A percentile compares a stretch with the other conserved stretches of the same genome.
These are phyloP conservation scores for Phalacrocorax brasilianus DNA, from an alignment of 2,113 vertebrate species.

Conservation along the genomic window DNA sequence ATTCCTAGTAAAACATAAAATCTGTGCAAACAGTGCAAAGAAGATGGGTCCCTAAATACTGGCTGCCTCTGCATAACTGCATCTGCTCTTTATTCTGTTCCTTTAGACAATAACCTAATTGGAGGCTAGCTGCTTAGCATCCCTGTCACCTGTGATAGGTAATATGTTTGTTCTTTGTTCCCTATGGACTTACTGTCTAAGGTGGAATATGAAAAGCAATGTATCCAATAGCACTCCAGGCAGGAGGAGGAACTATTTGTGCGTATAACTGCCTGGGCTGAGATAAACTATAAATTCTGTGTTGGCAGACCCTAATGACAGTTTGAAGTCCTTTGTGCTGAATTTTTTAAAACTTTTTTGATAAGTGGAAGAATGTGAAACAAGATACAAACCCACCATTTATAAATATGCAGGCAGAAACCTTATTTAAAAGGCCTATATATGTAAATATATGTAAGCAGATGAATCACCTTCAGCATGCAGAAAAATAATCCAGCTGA, in stretches of 20 bases:
- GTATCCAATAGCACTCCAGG: conserved; percentile 37
- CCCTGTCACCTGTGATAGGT: conserved; percentile 59
- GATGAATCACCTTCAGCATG: not conserved
- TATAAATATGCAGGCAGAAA: not conserved
- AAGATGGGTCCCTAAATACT: not conserved
- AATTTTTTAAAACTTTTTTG: not conserved
- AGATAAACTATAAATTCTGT: conserved; percentile 5
- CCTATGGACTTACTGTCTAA: conserved; percentile 12
- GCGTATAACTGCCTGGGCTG: not conserved
- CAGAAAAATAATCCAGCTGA: not conserved
- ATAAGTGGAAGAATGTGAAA: not conserved
- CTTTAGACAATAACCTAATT: conserved; percentile 7
- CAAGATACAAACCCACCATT: not conserved
- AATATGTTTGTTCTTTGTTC: conserved; percentile 48
- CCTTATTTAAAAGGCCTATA: not conserved
- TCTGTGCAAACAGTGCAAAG: conserved; percentile 20
- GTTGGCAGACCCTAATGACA: not conserved
- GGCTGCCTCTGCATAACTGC: not conserved
- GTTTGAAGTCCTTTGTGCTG: not conserved
- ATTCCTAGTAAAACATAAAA: conserved; percentile 29
- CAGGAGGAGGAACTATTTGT: conserved; percentile 43
- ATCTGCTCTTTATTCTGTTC: not conserved
- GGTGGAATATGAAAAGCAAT: conserved; percentile 14
- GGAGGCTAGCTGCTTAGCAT: conserved; percentile 15
- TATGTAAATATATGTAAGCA: not conserved